A percentile compares a stretch with the other conserved stretches of the same genome.
Evolutionary conservation across 1,140 invertebrate species (phyloP).

Genomic region (Bombus cullumanus): DNA sequence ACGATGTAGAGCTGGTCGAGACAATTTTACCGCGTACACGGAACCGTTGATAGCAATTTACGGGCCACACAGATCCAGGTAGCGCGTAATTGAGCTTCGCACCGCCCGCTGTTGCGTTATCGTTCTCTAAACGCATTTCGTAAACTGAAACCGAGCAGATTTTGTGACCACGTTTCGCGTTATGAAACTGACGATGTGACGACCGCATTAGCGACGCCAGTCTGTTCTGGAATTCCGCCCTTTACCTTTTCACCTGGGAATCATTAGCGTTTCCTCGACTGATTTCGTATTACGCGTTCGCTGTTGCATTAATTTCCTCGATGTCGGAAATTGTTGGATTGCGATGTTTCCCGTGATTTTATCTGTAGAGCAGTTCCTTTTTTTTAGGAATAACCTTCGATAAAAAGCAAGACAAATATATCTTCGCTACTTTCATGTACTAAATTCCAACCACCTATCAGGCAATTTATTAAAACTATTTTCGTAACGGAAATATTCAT

Average conservation of each 20-base stretch:
- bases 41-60: conserved; percentile 65
- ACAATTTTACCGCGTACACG: conserved; percentile 48
- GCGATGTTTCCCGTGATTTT: neutral
- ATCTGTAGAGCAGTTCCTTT: neutral
- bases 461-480: neutral
- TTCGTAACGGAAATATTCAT: neutral
- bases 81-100: conserved; percentile 64
- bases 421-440: too few relatives aligned
- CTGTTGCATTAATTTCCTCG: neutral
- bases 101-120: conserved; percentile 36
- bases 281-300: neutral
- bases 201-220: conserved; percentile 44
- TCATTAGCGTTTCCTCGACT: neutral
- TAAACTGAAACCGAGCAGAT: conserved; percentile 53
- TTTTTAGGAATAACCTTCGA: neutral
- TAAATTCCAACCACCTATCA: too few relatives aligned
- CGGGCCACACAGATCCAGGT: conserved; percentile 49
- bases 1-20: neutral
- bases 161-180: conserved; percentile 40
- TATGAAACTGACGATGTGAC: conserved; percentile 24
- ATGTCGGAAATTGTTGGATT: too few relatives aligned
- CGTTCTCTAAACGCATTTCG: conserved; percentile 33
- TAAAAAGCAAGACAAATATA: neutral
- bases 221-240: neutral
- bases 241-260: neutral